phyloP scores from a whole-genome alignment of 2,797 vertebrate genomes.

The Channa striata region DNA sequence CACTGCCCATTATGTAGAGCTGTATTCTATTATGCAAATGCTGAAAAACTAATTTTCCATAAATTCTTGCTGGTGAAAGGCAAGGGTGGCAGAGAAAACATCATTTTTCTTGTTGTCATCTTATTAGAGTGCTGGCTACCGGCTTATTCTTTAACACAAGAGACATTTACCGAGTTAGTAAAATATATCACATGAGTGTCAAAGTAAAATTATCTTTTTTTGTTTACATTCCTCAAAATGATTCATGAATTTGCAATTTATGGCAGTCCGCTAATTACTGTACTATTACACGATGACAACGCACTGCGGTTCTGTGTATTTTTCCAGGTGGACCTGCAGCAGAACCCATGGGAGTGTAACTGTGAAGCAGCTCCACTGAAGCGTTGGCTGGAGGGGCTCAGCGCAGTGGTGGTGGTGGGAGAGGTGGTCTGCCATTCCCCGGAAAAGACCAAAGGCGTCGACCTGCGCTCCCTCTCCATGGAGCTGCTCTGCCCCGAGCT shows the following conservation, averaged over 20 bases:
- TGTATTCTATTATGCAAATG: conserved; percentile 49
- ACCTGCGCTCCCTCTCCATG: conserved; percentile 91
- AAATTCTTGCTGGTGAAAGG: conserved; percentile 36
- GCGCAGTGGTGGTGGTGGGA: conserved; percentile 92
- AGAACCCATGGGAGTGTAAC: conserved; percentile 98
- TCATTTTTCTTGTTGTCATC: conserved; percentile 64
- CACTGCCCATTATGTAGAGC: not conserved
- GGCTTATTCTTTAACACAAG: conserved; percentile 38
- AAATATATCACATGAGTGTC: conserved; percentile 20
- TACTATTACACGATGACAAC: conserved; percentile 49
- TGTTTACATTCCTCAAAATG: conserved; percentile 46
- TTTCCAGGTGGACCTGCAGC: conserved; percentile 96
- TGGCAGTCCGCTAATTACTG: conserved; percentile 52
- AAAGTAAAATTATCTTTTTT: conserved; percentile 18
- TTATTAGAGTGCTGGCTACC: conserved; percentile 33
- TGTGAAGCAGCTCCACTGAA: conserved; percentile 95
- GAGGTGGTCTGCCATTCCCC: conserved; percentile 97
- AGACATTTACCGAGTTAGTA: conserved; percentile 33
- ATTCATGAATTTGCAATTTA: conserved; percentile 49
- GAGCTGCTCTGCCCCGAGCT: conserved; percentile 93
- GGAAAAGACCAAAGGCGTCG: conserved; percentile 83
- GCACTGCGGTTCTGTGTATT: conserved; percentile 74
- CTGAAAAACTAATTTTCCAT: conserved; percentile 41
- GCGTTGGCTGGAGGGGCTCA: conserved; percentile 96
- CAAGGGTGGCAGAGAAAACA: conserved; percentile 45